Conservation (phyloP, 2,888 invertebrate species). For the Agrilus cyanescens region DNA sequence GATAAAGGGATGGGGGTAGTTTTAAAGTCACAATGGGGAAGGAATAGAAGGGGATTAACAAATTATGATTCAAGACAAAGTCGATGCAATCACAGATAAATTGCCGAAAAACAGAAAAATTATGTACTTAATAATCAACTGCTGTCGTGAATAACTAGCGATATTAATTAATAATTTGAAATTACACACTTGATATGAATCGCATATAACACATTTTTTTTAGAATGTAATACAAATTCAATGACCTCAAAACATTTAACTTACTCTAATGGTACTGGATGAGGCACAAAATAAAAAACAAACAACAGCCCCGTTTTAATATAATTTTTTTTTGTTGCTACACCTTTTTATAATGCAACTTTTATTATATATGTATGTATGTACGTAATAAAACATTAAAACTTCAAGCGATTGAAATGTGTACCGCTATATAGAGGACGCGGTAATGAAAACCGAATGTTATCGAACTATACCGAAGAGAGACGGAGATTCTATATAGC, state of each 20-base stretch:
- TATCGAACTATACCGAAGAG: too few species aligned
- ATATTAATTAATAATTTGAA: constrained; percentile 14
- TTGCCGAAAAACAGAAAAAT: constrained; percentile 37
- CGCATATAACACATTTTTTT: constrained; percentile 35
- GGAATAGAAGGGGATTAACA: too few species aligned
- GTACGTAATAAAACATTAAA: neutral
- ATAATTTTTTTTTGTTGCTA: constrained; percentile 1
- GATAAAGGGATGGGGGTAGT: too few species aligned
- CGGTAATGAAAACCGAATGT: too few species aligned
- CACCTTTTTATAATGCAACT: neutral
- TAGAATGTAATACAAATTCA: constrained; percentile 38
- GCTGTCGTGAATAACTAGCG: constrained; percentile 5
- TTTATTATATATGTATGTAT: neutral
- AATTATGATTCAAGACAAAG: too few species aligned
- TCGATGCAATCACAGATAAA: constrained; percentile 37
- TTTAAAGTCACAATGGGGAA: too few species aligned
- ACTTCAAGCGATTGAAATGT: too few species aligned
- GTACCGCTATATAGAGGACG: too few species aligned
- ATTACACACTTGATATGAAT: constrained; percentile 39
- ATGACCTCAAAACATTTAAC: constrained; percentile 39
- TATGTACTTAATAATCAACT: constrained; percentile 28
- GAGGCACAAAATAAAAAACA: constrained; percentile 15
- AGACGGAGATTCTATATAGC: too few species aligned
- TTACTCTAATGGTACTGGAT: constrained; percentile 33
- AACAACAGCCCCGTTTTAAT: neutral